Conservation (phyloP, 2,113 vertebrate genomes). For the Thermophis baileyi region DNA sequence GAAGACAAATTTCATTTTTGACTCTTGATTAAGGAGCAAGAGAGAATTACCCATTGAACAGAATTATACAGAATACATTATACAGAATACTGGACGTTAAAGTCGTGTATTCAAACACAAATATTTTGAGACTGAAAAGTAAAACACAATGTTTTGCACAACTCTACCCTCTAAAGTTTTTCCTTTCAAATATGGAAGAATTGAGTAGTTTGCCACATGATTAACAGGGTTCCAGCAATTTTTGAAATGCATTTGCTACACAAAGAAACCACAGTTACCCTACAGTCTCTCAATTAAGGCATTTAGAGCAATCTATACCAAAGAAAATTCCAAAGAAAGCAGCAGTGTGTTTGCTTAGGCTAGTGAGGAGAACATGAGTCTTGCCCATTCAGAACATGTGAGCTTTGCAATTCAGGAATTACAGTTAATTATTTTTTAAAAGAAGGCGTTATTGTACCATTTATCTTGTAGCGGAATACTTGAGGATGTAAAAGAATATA, state of each 20-base stretch:
- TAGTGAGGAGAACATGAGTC: neutral
- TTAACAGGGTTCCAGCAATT: neutral
- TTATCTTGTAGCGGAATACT: neutral
- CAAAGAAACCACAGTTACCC: neutral
- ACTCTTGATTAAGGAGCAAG: neutral
- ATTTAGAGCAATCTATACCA: neutral
- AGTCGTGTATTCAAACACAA: neutral
- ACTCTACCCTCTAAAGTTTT: neutral
- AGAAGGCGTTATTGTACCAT: neutral
- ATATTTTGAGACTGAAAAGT: neutral
- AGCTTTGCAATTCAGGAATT: neutral
- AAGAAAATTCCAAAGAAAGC: neutral
- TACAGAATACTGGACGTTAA: neutral
- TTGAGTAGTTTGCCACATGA: neutral
- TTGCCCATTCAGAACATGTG: neutral
- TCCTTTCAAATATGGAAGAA: neutral
- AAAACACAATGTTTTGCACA: neutral
- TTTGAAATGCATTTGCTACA: neutral
- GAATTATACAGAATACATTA: neutral
- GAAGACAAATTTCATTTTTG: neutral
- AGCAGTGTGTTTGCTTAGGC: neutral
- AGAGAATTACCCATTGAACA: neutral
- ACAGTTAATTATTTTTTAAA: neutral
- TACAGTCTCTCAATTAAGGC: neutral
- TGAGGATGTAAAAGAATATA: neutral